Percentiles rank a stretch among this genome's conserved stretches.
phyloP scores from a whole-genome alignment of 2,888 invertebrate genomes.

The Drosophila mettleri region DNA sequence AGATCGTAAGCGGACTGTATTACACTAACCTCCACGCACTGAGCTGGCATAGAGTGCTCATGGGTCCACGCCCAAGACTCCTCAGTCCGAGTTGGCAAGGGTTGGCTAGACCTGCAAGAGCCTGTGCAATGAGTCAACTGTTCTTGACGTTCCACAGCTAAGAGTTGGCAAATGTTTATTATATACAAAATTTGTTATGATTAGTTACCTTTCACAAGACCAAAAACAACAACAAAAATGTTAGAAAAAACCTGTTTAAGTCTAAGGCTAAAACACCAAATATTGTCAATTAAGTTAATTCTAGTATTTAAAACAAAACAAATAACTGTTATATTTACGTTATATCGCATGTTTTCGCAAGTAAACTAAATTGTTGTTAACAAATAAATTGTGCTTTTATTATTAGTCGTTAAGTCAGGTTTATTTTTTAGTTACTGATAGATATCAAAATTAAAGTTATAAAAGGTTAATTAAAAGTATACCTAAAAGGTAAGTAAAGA shows the following conservation, averaged over 20 bases:
- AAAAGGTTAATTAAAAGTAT: no score
- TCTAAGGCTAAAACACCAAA: constrained; percentile 71
- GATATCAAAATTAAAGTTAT: no score
- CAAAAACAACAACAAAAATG: constrained; percentile 1
- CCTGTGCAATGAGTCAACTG: constrained; percentile 28
- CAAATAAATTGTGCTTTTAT: no score
- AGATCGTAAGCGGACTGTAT: no score
- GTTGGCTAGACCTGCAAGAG: constrained; percentile 14
- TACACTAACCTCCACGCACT: background rate
- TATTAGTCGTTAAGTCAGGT: no score
- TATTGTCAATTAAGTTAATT: constrained; percentile 58
- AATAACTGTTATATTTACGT: constrained; percentile 4
- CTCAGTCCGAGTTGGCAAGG: constrained; percentile 6
- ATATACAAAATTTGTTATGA: constrained; percentile 19
- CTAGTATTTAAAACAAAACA: constrained; percentile 27
- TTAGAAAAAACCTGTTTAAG: constrained; percentile 17
- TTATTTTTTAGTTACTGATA: no score
- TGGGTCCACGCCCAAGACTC: background rate
- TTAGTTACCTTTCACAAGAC: constrained; percentile 22
- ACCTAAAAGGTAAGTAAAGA: no score
- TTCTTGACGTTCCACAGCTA: constrained; percentile 7
- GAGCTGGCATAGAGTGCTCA: constrained; percentile 5
- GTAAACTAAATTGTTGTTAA: constrained; percentile 39
- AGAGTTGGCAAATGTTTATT: constrained; percentile 14
- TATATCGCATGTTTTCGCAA: constrained; percentile 27